Percentiles rank a stretch among this genome's conserved stretches.
These are phyloP conservation scores for Pycnonotus jocosus DNA, from an alignment of 2,113 vertebrate genomes.

Conservation along the genomic window DNA sequence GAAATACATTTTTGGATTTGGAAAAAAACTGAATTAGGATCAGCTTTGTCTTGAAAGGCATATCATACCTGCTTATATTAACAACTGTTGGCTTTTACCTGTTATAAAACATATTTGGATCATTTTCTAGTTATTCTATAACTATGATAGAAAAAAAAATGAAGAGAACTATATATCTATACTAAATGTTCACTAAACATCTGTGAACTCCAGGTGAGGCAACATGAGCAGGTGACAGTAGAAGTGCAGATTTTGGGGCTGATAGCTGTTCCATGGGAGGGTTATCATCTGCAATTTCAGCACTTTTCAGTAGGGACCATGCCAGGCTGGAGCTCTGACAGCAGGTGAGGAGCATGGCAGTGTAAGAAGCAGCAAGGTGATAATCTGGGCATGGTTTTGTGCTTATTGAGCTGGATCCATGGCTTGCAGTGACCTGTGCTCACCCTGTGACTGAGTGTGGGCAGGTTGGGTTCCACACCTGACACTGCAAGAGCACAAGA, in stretches of 20 bases:
- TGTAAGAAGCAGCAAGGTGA: neutral
- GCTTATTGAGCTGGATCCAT: neutral
- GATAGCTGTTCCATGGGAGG: neutral
- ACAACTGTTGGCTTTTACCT: neutral
- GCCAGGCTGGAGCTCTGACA: neutral
- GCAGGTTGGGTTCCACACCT: neutral
- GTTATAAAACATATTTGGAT: neutral
- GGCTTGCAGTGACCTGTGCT: neutral
- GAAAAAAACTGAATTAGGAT: neutral
- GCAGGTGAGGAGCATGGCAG: fast-evolving
- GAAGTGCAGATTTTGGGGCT: neutral
- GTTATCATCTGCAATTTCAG: neutral
- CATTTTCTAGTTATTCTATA: neutral
- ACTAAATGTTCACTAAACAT: neutral
- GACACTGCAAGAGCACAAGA: neutral
- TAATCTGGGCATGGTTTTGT: neutral
- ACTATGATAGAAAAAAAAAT: neutral
- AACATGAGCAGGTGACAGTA: neutral
- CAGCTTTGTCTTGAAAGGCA: neutral
- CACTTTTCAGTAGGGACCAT: neutral
- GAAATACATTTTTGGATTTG: neutral
- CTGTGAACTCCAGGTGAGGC: neutral
- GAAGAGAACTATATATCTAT: neutral
- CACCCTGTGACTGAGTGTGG: fast-evolving
- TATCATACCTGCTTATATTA: neutral